Conservation (phyloP, 2,797 vertebrate species). For the Sphenodon punctatus region DNA sequence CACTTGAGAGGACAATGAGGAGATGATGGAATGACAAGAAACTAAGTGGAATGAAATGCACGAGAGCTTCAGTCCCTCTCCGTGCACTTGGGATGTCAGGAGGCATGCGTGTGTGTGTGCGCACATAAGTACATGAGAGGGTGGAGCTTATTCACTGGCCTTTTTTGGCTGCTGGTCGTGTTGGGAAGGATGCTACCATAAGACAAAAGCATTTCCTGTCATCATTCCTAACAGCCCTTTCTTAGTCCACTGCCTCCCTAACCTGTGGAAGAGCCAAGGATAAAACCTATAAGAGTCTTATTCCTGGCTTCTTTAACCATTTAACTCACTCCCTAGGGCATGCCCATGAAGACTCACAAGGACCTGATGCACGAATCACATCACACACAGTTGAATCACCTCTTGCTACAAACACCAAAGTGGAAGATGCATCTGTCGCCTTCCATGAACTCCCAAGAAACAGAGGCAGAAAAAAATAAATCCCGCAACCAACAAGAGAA, state of each 20-base stretch:
- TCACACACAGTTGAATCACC: background rate
- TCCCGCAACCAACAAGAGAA: slow-evolving; percentile 28
- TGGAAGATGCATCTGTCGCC: background rate
- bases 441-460: background rate
- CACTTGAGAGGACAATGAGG: no score
- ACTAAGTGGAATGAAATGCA: no score
- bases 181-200: no score
- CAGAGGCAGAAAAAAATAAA: background rate
- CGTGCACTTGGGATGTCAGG: no score
- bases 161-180: no score
- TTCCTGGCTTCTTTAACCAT: background rate
- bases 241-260: background rate
- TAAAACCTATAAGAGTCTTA: background rate
- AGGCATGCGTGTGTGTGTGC: no score
- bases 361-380: background rate
- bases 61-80: no score
- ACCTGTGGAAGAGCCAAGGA: rapidly evolving
- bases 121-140: no score
- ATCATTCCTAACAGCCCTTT: background rate
- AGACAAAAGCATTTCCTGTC: no score
- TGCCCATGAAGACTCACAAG: background rate
- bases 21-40: no score
- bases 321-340: background rate
- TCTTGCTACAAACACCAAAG: background rate
- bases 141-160: no score